Evolutionary conservation across 2,888 invertebrate species (phyloP), one percentile per base, ranked within the genome.

Genomic region (Gymnosoma rotundatum): DNA sequence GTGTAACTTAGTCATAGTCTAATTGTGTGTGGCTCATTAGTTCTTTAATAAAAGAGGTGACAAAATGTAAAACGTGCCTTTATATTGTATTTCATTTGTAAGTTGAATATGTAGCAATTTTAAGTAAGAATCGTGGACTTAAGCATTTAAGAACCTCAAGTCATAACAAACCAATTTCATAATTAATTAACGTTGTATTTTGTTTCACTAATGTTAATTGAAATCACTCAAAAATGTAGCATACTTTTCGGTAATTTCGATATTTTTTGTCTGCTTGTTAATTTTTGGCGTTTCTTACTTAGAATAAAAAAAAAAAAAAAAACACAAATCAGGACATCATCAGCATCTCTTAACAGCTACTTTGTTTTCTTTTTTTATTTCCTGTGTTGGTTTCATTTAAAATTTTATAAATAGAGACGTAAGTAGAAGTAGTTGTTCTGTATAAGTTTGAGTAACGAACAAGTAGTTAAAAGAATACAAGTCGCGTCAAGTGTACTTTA

Each of bases 401-500:
- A 64, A 58, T 73, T 61, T 67, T 61, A 64, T 70, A 64, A 67
- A 66, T 67, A 73, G 66, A 79, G 66, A 66, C 66, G 73, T n/a
- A 20, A 79, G 70, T 48, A 54, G 48, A 72, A 60, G 74, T 32
- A 58, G 48, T 45, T 38, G 58, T 50, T 42, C 36, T 66, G 0
- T 45, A 73, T 42, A 67, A 76, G 81, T 78, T 66, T 81, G 73
- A 70, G 76, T 74, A 78, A 84, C 64, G 64, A 81, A 78, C 81
- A 81, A 84, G 84, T 81, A 81, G 84, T 78, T 81, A 70, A 81
- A 84, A 84, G 84, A 81, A 84, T 81, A 81, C 84, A 84, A 84
- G 84, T 84, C 84, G 78, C 84, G 84, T 84, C 81, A 84, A 84
- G 84, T 78, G 81, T 84, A 74, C 84, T 84, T 84, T 78, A 84